phyloP scores from a whole-genome alignment of 2,113 vertebrate genomes.

The Hippocampus mohnikei region DNA sequence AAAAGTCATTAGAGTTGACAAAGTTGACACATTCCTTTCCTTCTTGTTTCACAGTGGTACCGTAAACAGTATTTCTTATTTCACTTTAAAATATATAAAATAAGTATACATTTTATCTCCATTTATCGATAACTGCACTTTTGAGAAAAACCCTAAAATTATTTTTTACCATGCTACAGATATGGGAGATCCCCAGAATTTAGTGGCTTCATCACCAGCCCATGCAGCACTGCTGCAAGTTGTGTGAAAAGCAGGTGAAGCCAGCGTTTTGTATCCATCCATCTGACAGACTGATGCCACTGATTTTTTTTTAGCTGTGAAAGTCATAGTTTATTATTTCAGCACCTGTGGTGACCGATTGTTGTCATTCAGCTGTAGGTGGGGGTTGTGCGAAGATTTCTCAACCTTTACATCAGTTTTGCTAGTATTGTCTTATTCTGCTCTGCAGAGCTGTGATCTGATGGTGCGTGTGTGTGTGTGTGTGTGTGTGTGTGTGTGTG shows the following conservation, averaged over 20 bases:
- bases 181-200: not conserved
- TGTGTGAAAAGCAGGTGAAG: not conserved
- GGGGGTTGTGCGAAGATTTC: conserved; percentile 46
- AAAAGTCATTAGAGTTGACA: no score
- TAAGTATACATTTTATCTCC: no score
- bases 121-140: no score
- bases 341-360: conserved; percentile 55
- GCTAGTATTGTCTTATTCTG: conserved; percentile 53
- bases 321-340: conserved; percentile 46
- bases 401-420: conserved; percentile 62
- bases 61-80: no score
- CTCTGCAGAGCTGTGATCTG: conserved; percentile 58
- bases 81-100: no score
- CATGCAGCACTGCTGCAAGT: not conserved
- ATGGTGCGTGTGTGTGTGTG: conserved; percentile 49
- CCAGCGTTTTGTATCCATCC: not conserved
- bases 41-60: no score
- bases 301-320: conserved; percentile 36
- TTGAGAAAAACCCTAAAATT: no score
- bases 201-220: not conserved
- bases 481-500: conserved; percentile 56
- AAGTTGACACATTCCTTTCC: no score
- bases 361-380: conserved; percentile 46
- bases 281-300: conserved; percentile 37
- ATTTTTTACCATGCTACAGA: no score